phyloP scores from a whole-genome alignment of 2,888 invertebrate species.

The Morpho helenor region DNA sequence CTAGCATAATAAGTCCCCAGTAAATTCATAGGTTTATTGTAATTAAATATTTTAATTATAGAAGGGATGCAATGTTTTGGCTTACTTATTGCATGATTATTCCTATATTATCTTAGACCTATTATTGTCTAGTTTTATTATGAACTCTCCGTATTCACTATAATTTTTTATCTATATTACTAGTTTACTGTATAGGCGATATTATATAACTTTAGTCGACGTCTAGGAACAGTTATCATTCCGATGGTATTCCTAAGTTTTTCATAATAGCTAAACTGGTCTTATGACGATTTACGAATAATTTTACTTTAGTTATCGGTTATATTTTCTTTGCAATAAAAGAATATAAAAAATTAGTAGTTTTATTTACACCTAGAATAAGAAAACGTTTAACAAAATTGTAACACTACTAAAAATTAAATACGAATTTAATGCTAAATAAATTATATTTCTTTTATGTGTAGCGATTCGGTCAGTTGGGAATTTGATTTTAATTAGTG shows the following conservation, averaged over 20 bases:
- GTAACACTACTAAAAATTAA: not conserved
- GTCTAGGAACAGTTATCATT: slow-evolving; percentile 32
- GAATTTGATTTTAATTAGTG: no score
- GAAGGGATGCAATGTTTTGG: slow-evolving; percentile 1
- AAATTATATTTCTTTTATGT: not conserved
- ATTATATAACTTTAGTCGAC: not conserved
- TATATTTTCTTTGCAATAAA: slow-evolving; percentile 51
- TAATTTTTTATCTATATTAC: not conserved
- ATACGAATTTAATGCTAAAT: not conserved
- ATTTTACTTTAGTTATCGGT: slow-evolving; percentile 39
- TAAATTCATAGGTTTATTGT: slow-evolving; percentile 25
- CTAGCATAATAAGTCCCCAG: slow-evolving; percentile 35
- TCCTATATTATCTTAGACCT: slow-evolving; percentile 7
- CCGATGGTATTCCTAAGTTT: slow-evolving; percentile 31
- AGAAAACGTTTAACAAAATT: not conserved
- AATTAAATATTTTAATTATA: slow-evolving; percentile 16
- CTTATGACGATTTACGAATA: slow-evolving; percentile 39
- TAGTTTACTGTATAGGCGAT: not conserved
- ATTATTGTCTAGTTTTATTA: slow-evolving; percentile 13
- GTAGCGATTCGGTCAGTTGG: no score
- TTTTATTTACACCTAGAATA: slow-evolving; percentile 36
- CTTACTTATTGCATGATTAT: slow-evolving; percentile 7
- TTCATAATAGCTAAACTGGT: slow-evolving; percentile 46
- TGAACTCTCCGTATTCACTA: slow-evolving; percentile 2
- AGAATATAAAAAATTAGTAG: slow-evolving; percentile 36